Conservation (phyloP, 2,113 vertebrate species). For the Illadopsis cleaveri region DNA sequence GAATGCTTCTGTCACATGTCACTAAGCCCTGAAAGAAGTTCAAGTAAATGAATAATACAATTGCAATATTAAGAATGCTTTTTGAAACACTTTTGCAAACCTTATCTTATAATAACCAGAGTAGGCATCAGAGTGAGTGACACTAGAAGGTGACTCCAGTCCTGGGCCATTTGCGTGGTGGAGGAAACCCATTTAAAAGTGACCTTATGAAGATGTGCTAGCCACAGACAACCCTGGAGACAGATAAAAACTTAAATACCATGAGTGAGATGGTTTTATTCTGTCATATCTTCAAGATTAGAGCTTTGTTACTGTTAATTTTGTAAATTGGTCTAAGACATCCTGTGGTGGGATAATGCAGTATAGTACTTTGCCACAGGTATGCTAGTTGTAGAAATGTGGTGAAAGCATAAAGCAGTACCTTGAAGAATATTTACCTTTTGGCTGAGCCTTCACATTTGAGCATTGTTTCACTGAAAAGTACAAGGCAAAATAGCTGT, state of each 20-base stretch:
- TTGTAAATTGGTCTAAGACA: not conserved
- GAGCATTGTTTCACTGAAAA: not conserved
- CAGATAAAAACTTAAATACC: not conserved
- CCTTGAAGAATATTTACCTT: not conserved
- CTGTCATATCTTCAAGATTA: not conserved
- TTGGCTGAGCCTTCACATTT: not conserved
- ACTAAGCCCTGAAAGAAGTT: not conserved
- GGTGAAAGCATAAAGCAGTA: not conserved
- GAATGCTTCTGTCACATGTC: not conserved
- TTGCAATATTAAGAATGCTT: not conserved
- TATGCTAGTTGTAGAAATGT: not conserved
- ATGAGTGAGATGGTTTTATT: not conserved
- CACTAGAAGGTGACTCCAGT: not conserved
- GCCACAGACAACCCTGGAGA: not conserved
- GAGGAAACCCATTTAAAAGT: not conserved
- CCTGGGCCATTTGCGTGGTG: accelerated
- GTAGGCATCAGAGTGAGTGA: not conserved
- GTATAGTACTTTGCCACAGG: not conserved
- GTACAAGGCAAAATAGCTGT: not conserved
- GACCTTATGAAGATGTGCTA: not conserved
- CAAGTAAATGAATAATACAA: not conserved
- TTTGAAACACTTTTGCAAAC: not conserved
- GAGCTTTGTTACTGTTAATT: not conserved
- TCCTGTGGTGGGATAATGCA: not conserved
- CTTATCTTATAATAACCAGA: not conserved